Conservation (phyloP, 2,797 vertebrate genomes). For the Crenichthys baileyi region DNA sequence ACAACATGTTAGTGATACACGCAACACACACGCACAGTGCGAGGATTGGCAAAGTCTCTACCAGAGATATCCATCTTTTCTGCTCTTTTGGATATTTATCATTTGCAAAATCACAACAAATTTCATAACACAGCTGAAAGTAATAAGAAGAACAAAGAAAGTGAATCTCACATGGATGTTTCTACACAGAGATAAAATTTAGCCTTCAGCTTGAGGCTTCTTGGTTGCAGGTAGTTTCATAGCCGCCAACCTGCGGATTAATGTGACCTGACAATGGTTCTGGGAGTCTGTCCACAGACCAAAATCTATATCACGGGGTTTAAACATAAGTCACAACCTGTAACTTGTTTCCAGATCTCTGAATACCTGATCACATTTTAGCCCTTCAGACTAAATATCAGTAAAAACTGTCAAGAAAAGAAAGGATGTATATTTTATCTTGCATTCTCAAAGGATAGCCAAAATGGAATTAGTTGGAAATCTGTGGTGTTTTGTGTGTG, state of each 20-base stretch:
- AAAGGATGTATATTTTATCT: conserved; percentile 13
- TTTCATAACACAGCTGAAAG: neutral
- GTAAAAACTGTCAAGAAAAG: conserved; percentile 13
- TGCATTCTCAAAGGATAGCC: neutral
- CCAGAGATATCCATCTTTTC: conserved; percentile 35
- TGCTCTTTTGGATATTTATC: conserved; percentile 1
- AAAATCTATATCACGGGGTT: conserved; percentile 40
- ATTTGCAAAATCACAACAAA: conserved; percentile 10
- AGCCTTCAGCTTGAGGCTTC: conserved; percentile 23
- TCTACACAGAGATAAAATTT: conserved; percentile 18
- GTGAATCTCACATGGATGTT: conserved; percentile 12
- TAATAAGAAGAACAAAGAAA: neutral
- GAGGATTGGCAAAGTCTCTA: conserved; percentile 37
- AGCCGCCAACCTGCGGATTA: conserved; percentile 35
- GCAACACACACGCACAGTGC: conserved; percentile 59
- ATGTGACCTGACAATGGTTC: conserved; percentile 34
- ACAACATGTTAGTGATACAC: conserved; percentile 67
- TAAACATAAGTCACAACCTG: conserved; percentile 27
- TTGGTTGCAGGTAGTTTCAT: conserved; percentile 33
- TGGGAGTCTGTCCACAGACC: conserved; percentile 29
- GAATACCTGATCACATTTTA: conserved; percentile 10
- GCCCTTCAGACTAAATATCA: conserved; percentile 6
- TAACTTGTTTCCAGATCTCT: conserved; percentile 25
- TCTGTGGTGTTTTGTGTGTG: conserved; percentile 2
- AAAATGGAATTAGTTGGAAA: neutral